phyloP scores from a whole-genome alignment of 1,140 invertebrate species.

The Drosophila rhopaloa region DNA sequence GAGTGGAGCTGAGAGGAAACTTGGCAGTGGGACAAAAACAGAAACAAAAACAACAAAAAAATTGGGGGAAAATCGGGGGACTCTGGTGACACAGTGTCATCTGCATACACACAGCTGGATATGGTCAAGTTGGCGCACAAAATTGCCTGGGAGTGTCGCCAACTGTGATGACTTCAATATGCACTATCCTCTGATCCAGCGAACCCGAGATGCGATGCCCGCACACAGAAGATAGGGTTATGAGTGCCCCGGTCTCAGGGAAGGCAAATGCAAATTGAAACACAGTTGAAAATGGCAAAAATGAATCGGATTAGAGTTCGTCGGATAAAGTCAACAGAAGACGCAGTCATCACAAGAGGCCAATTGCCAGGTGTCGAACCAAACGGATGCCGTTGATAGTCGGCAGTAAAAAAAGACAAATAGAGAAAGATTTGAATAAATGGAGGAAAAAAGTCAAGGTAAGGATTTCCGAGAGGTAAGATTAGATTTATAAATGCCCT shows the following conservation, averaged over 20 bases:
- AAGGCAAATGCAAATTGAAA: constrained; percentile 37
- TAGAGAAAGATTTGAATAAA: not conserved
- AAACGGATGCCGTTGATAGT: constrained; percentile 21
- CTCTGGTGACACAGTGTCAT: constrained; percentile 57
- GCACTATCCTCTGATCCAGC: constrained; percentile 20
- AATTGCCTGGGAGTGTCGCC: constrained; percentile 49
- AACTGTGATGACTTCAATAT: constrained; percentile 57
- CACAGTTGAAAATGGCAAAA: constrained; percentile 21
- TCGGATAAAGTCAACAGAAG: constrained; percentile 47
- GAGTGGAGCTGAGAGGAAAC: constrained; percentile 15
- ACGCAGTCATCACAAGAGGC: constrained; percentile 20
- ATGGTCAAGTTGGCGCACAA: constrained; percentile 74
- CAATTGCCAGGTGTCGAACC: constrained; percentile 39
- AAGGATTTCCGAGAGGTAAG: not conserved
- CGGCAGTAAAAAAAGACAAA: constrained; percentile 20
- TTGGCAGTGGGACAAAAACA: constrained; percentile 21
- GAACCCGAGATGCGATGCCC: not conserved
- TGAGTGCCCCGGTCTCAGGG: not conserved
- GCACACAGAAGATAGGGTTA: not conserved
- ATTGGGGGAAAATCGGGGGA: constrained; percentile 2
- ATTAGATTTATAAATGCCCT: not conserved
- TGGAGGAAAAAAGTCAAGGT: not conserved
- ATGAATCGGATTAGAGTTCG: constrained; percentile 45
- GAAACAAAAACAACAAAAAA: not conserved
- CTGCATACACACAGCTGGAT: constrained; percentile 74